Evolutionary conservation across 2,797 vertebrate species (phyloP).

Genomic region (Pseudochaenichthys georgianus): DNA sequence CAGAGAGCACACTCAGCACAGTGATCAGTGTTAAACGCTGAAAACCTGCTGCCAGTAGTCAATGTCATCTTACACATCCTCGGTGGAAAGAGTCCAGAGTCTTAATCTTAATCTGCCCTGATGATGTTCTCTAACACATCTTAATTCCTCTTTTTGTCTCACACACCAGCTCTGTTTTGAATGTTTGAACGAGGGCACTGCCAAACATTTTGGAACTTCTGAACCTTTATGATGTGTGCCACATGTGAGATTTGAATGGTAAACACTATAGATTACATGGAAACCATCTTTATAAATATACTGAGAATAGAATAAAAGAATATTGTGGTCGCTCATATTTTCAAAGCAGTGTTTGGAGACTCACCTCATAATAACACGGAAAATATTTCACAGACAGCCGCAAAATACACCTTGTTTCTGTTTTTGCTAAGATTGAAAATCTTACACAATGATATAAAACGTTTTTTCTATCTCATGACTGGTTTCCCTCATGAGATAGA

Average conservation of each 20-base stretch:
- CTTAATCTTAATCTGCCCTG: conserved; percentile 27
- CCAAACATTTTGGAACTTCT: conserved; percentile 38
- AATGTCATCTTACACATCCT: conserved; percentile 29
- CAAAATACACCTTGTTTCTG: conserved; percentile 8
- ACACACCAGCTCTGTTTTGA: conserved; percentile 25
- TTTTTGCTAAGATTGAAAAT: conserved; percentile 26
- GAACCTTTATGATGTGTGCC: conserved; percentile 6
- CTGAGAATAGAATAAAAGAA: conserved; percentile 19
- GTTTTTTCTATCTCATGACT: conserved; percentile 1
- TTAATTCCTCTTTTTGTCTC: conserved; percentile 29
- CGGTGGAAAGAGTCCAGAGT: conserved; percentile 16
- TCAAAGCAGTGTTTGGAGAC: conserved; percentile 16
- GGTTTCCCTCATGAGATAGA: conserved; percentile 1
- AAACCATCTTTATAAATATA: conserved; percentile 33
- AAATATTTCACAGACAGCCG: conserved; percentile 39
- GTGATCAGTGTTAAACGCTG: conserved; percentile 39
- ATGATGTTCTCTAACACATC: conserved; percentile 19
- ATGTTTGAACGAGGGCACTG: conserved; percentile 23
- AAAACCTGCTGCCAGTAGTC: conserved; percentile 33
- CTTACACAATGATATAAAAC: neutral
- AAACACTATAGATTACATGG: conserved; percentile 17
- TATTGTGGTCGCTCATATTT: conserved; percentile 23
- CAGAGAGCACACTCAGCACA: conserved; percentile 35
- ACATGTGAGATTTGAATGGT: conserved; percentile 17
- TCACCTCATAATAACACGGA: conserved; percentile 38